phyloP scores from a whole-genome alignment of 64 coral and sea anemone genomes.

The Trachythela sp. region DNA sequence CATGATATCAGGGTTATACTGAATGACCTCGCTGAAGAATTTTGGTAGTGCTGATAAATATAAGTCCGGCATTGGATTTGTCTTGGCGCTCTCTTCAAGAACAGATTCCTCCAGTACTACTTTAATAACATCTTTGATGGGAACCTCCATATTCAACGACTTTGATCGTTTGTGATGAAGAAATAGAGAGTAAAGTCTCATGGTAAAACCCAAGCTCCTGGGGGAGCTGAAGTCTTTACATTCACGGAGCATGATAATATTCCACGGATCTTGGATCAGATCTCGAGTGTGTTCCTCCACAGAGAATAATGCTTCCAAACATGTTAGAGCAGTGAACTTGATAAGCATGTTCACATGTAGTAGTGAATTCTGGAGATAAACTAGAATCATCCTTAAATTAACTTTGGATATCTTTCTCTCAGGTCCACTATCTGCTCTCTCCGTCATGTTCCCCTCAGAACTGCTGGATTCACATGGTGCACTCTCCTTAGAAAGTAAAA shows the following conservation, averaged over 20 bases:
- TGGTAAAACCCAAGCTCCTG: background rate
- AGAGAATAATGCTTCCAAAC: background rate
- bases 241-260: background rate
- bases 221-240: background rate
- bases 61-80: background rate
- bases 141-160: background rate
- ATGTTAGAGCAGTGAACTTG: background rate
- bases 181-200: background rate
- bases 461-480: background rate
- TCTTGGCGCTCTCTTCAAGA: background rate
- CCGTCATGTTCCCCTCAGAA: too few species aligned
- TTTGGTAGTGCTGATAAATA: background rate
- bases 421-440: background rate
- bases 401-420: background rate
- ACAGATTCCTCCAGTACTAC: background rate
- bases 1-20: background rate
- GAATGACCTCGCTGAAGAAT: background rate
- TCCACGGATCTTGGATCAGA: constrained; percentile 1
- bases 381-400: background rate
- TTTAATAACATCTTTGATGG: background rate
- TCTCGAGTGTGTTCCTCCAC: background rate
- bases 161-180: background rate
- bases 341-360: background rate
- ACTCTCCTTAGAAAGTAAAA: background rate
- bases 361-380: background rate